Conservation (phyloP, 2,113 vertebrate genomes). For the Lethenteron reissneri region DNA sequence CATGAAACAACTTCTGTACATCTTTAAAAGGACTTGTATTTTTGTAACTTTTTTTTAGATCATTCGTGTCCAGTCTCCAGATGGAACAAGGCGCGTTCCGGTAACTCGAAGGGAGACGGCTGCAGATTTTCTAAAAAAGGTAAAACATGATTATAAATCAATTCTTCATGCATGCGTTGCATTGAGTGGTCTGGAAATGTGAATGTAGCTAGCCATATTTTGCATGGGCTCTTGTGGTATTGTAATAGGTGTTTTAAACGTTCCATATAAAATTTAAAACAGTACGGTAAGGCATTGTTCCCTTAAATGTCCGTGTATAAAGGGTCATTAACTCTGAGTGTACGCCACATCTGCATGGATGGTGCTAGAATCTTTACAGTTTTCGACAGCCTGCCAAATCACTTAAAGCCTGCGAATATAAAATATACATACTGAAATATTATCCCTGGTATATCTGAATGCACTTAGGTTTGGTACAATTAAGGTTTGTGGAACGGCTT, state of each 20-base stretch:
- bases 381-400: no score
- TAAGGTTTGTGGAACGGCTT: no score
- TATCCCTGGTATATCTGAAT: no score
- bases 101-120: slow-evolving; percentile 65
- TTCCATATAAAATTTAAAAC: background rate
- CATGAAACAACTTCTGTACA: no score
- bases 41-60: slow-evolving; percentile 24
- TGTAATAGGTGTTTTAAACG: background rate
- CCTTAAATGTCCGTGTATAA: background rate
- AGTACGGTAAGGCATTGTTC: background rate
- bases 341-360: no score
- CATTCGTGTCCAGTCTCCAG: slow-evolving; percentile 75
- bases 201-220: background rate
- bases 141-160: slow-evolving; percentile 16
- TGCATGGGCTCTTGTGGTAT: background rate
- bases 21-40: background rate
- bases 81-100: slow-evolving; percentile 69
- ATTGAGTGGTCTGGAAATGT: background rate
- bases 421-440: no score
- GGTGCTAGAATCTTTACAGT: no score
- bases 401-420: no score
- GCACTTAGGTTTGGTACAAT: no score
- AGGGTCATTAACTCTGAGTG: no score
- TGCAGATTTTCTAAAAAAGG: slow-evolving; percentile 75
- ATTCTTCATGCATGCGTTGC: background rate